phyloP scores from a whole-genome alignment of 2,888 invertebrate genomes.

The Diarsia dahlii region DNA sequence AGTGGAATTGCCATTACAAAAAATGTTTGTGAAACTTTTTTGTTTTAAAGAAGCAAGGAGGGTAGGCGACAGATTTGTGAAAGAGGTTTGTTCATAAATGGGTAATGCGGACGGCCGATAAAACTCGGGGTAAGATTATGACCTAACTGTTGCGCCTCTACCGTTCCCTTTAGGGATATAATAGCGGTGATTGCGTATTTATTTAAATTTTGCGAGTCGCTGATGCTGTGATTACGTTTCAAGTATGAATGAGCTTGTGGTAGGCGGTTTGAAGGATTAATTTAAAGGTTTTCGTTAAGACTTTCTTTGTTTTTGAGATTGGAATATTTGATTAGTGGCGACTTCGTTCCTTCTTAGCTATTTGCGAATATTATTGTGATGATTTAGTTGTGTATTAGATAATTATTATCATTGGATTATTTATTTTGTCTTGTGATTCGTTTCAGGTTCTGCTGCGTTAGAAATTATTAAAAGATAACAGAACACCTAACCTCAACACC shows the following conservation, averaged over 20 bases:
- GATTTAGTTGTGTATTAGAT: background rate
- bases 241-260: constrained; percentile 47
- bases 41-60: constrained; percentile 19
- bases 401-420: background rate
- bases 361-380: background rate
- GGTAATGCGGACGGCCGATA: constrained; percentile 64
- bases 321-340: background rate
- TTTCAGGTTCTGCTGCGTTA: background rate
- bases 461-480: constrained; percentile 10
- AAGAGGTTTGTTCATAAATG: constrained; percentile 61
- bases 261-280: constrained; percentile 15
- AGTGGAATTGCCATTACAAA: constrained; percentile 12
- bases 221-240: constrained; percentile 65
- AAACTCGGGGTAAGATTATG: constrained; percentile 73
- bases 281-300: constrained; percentile 12
- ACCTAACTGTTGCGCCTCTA: constrained; percentile 84
- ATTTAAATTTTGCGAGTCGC: constrained; percentile 74
- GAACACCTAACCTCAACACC: constrained; percentile 17
- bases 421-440: background rate
- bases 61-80: constrained; percentile 11
- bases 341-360: background rate
- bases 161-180: constrained; percentile 56
- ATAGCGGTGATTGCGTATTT: constrained; percentile 75
- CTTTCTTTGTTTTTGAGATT: constrained; percentile 13
- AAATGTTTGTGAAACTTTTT: constrained; percentile 21